Percentiles rank a stretch among this genome's conserved stretches.
These are phyloP conservation scores for Fragum whitleyi DNA, from an alignment of 2,888 invertebrate species.

Conservation along the genomic window DNA sequence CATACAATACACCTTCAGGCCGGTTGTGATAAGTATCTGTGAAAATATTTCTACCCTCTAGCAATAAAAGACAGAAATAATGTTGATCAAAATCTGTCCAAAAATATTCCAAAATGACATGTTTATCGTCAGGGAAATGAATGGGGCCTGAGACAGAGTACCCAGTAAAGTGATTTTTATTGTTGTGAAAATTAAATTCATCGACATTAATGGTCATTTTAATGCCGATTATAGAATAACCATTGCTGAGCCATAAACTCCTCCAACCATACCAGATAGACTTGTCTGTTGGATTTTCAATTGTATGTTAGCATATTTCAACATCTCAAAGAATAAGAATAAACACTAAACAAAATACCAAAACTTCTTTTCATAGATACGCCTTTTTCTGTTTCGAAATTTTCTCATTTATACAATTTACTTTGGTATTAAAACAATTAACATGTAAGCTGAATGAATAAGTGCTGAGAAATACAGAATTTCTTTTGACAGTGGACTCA, in stretches of 20 bases:
- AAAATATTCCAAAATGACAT: slow-evolving; percentile 52
- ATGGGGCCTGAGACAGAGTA: slow-evolving; percentile 20
- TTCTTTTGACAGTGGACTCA: no score
- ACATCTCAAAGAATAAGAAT: no score
- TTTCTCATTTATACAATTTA: no score
- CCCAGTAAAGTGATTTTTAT: slow-evolving; percentile 38
- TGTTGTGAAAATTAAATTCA: slow-evolving; percentile 58
- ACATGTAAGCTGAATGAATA: no score
- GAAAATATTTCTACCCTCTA: slow-evolving; percentile 1
- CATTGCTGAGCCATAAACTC: slow-evolving; percentile 9
- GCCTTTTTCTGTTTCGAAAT: no score
- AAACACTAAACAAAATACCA: no score
- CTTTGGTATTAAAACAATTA: no score
- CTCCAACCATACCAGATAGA: background rate
- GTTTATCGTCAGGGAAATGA: slow-evolving; percentile 49
- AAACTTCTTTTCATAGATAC: no score
- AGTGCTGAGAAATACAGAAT: no score
- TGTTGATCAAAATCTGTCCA: slow-evolving; percentile 57
- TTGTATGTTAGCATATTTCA: no score
- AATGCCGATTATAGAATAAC: slow-evolving; percentile 34
- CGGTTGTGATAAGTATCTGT: slow-evolving; percentile 10
- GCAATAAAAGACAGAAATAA: slow-evolving; percentile 60
- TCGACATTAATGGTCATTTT: slow-evolving; percentile 56
- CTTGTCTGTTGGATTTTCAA: background rate
- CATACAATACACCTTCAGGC: background rate